Evolutionary conservation across 2,888 invertebrate genomes (phyloP).

Genomic region (Lasioglossum pauxillum): DNA sequence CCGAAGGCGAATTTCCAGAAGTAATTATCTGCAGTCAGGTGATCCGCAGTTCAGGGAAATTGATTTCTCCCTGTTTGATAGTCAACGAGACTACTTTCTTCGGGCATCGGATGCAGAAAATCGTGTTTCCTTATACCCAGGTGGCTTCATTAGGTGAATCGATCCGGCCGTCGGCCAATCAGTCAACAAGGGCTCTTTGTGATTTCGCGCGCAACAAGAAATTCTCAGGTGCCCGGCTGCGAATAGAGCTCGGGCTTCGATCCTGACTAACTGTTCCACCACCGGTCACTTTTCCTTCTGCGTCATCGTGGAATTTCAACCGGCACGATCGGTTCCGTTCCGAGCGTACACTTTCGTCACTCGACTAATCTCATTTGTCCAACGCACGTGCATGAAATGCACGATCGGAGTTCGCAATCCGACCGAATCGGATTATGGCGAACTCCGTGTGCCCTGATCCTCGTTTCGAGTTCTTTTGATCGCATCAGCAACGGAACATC

Average conservation of each 20-base stretch:
- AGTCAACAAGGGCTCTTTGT: slow-evolving; percentile 41
- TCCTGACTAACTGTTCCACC: slow-evolving; percentile 60
- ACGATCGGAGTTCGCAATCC: slow-evolving; percentile 48
- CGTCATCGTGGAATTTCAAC: slow-evolving; percentile 73
- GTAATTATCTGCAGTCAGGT: neutral
- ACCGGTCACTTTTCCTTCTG: slow-evolving; percentile 66
- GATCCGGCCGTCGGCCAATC: slow-evolving; percentile 46
- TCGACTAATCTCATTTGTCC: slow-evolving; percentile 72
- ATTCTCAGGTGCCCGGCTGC: slow-evolving; percentile 63
- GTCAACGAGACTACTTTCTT: neutral
- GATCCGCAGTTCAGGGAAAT: slow-evolving; percentile 10
- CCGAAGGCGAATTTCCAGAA: neutral
- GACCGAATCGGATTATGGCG: slow-evolving; percentile 30
- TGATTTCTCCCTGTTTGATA: slow-evolving; percentile 16
- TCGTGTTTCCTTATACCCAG: slow-evolving; percentile 39
- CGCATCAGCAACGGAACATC: neutral
- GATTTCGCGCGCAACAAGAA: slow-evolving; percentile 47
- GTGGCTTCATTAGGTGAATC: slow-evolving; percentile 52
- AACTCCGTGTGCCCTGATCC: neutral
- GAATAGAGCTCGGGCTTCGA: slow-evolving; percentile 32
- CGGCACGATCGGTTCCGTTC: slow-evolving; percentile 68
- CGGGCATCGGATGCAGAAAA: neutral
- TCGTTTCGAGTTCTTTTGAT: neutral
- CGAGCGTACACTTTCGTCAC: slow-evolving; percentile 74
- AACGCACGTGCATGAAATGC: slow-evolving; percentile 69